Evolutionary conservation across 1,140 invertebrate species (phyloP), one percentile per base, ranked within the genome.

Genomic region (Calephelis virginiensis): DNA sequence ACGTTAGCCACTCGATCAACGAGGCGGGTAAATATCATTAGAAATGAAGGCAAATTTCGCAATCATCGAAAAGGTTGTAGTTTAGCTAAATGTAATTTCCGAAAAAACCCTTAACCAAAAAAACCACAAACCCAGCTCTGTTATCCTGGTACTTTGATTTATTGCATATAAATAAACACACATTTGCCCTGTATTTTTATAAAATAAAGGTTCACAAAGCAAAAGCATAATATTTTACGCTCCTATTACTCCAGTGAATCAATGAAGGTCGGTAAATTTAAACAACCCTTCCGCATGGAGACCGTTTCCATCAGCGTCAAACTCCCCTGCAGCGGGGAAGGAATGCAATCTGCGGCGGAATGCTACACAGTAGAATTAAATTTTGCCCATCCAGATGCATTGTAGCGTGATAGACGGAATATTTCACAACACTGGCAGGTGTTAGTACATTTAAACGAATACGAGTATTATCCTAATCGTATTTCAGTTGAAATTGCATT

Each of bases 261-360:
- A 28, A 56, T 56, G 28, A 17, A 17, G 53, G 12, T 64, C 63
- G 47, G 60, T 48, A 40, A 64, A 69, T 66, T 65, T 68, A 46
- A 68, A 61, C 48, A 68, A 69, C 70, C 70, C 63, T 73, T 73
- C 72, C 49, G 63, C 48, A 40, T 64, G 63, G 49, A 64, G 63
- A 61, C 50, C 75, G 76, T 73, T 82, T 76, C 78, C 78, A 80
- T 85, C 77, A 80, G 73, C 69, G 75, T 75, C 73, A 75, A 76
- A 73, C 70, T 67, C 70, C 73, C 72, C 75, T 56, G 53, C 53
- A 56, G 53, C 74, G 74, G 71, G 74, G 65, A 79, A 80, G 86
- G 84, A 89, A 89, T 86, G 86, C 82, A 89, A 89, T 89, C 84
- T 86, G 81, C 72, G 76, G 81, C 67, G 82, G 86, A 86, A 89